Conservation (phyloP, 1,140 invertebrate species). For the Sitodiplosis mosellana region DNA sequence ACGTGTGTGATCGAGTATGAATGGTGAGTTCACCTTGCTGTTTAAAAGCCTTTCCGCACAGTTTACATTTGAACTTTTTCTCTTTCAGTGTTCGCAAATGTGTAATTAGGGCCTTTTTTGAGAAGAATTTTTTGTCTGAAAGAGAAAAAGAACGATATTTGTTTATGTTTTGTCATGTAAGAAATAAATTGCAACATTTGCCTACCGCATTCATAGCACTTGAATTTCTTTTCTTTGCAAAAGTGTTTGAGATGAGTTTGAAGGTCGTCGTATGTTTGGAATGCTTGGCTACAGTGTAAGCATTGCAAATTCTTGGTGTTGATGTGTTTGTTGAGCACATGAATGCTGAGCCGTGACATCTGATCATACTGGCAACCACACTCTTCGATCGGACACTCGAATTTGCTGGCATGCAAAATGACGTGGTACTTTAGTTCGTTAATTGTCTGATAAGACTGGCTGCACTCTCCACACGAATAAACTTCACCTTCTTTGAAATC, state of each 20-base stretch:
- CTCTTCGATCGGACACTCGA: neutral
- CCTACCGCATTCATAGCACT: neutral
- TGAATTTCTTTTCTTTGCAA: neutral
- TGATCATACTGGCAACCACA: constrained; percentile 1
- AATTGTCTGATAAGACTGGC: neutral
- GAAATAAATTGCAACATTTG: neutral
- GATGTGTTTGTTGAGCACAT: neutral
- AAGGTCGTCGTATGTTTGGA: neutral
- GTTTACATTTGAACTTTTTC: neutral
- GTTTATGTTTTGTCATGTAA: neutral
- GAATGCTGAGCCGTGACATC: neutral
- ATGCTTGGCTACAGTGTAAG: neutral
- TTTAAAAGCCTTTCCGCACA: neutral
- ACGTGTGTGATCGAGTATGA: neutral
- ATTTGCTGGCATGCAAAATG: neutral
- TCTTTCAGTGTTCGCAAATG: neutral
- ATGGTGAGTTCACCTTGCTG: neutral
- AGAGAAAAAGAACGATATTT: neutral
- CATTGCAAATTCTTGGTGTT: neutral
- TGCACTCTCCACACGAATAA: neutral
- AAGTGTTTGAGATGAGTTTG: neutral
- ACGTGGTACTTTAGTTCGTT: neutral
- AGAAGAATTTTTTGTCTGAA: constrained; percentile 1
- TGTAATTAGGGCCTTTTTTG: constrained; percentile 1
- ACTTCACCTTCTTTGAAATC: neutral